Evolutionary conservation across 1,140 invertebrate genomes (phyloP), one percentile per base, ranked within the genome.

Genomic region (Drosophila lini): DNA sequence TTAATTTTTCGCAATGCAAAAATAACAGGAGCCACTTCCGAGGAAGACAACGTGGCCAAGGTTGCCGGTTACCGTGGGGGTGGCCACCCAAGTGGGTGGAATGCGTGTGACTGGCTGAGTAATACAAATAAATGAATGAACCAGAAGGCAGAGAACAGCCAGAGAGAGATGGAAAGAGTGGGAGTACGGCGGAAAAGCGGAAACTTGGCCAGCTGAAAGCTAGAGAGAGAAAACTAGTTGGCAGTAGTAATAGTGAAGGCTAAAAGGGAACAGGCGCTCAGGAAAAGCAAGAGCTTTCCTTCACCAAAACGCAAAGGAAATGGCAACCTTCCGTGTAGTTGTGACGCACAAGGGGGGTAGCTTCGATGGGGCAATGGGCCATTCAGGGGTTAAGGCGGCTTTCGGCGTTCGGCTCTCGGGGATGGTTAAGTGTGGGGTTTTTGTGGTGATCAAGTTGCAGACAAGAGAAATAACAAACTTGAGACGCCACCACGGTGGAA

Each of bases 391-490:
- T 63, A 55, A 16, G 31, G 8, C 16, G 32, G 10, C 44, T 8
- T 3, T 22, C 5, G 44, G 3, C 5, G 31, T 11, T 31, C 7
- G 44, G 3, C 5, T 22, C 8, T 31, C 7, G n/a, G 47, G 19
- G 41, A 34, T 41, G 41, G 57, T 38, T 38, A 55, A 16, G 25
- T 32, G 41, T 11, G 44, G 41, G 47, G 40, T 64, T 40, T 41
- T 75, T 88, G 84, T 68, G 84, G 84, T 82, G 60, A 82, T 70
- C 79, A 86, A 86, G 70, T 84, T 88, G 80, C 84, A 88, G 84
- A 89, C 84, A 84, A 88, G 84, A 89, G 78, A 89, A 84, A 89
- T 89, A 89, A 89, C 84, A 84, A 89, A 89, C 85, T 89, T 84
- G 78, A 89, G 85, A 84, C 81, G 70, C 70, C 47, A 47, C 74